phyloP scores from a whole-genome alignment of 2,888 invertebrate species.

The Dorcus hopei region DNA sequence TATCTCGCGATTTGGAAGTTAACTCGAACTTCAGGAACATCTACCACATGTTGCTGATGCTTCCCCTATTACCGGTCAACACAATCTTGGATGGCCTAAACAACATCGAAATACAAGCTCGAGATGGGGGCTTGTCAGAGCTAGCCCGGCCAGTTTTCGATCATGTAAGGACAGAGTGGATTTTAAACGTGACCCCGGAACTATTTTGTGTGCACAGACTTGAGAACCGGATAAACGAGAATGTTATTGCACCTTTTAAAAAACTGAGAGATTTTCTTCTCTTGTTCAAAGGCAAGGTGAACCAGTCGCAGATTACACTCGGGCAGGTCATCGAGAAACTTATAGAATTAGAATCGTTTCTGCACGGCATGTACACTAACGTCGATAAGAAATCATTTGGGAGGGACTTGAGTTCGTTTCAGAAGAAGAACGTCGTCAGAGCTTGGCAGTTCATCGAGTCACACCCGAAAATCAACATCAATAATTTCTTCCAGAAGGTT shows the following conservation, averaged over 20 bases:
- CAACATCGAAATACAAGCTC: slow-evolving; percentile 41
- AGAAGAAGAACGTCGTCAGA: slow-evolving; percentile 43
- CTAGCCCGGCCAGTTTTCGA: slow-evolving; percentile 35
- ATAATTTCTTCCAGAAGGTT: slow-evolving; percentile 44
- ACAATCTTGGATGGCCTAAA: slow-evolving; percentile 42
- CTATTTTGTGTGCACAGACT: slow-evolving; percentile 44
- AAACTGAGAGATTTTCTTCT: slow-evolving; percentile 42
- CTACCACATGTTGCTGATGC: slow-evolving; percentile 46
- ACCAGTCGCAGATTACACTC: slow-evolving; percentile 30
- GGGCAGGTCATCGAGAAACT: slow-evolving; percentile 40
- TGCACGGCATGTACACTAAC: slow-evolving; percentile 34
- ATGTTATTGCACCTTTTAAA: slow-evolving; percentile 45
- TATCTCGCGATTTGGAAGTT: slow-evolving; percentile 40
- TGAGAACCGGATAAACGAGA: slow-evolving; percentile 45
- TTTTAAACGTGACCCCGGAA: slow-evolving; percentile 41
- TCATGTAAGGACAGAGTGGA: slow-evolving; percentile 40
- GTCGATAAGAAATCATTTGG: slow-evolving; percentile 39
- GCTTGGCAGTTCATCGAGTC: slow-evolving; percentile 45
- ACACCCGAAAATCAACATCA: slow-evolving; percentile 45
- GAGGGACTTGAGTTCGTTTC: slow-evolving; percentile 42
- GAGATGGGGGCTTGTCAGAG: slow-evolving; percentile 31
- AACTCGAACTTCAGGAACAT: slow-evolving; percentile 42
- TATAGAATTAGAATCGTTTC: slow-evolving; percentile 42
- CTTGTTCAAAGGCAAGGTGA: slow-evolving; percentile 37
- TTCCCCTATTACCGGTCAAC: slow-evolving; percentile 44